Base-by-base conservation (phyloP, 2,797 vertebrate genomes). In the Pempheris klunzingeri region DNA sequence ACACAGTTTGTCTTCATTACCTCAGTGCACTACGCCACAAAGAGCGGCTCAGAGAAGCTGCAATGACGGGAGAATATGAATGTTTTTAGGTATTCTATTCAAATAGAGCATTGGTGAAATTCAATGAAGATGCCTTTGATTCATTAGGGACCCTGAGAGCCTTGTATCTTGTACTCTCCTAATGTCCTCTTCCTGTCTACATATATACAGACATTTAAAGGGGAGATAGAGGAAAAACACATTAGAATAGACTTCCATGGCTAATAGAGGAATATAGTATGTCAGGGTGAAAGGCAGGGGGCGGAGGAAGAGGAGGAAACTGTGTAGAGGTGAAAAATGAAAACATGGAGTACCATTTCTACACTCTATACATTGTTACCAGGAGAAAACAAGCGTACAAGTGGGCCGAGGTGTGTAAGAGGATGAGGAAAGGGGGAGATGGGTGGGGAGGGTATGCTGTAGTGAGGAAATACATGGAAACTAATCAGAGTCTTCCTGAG, bases 401-500 rank as follows among this genome's bases (percentile, higher is more conserved):
- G 36, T 30, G 69, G 66, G 49, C 43, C 0, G 54, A 71, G 82
- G 69, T 68, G 66, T 73, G 66, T 77, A 7, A 73, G 67, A 80
- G 79, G 68, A 83, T 83, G 80, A 85, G 80, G 85, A 88, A 83
- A 18, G 61, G 65, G 57, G 58, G 32, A 58, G 52, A n/a, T 62
- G 80, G 81, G 77, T 73, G 81, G 79, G 69, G 80, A 47, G 83
- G 82, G 81, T 70, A 22, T 46, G 64, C 59, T 63, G 71, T 60
- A 69, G 63, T 52, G 72, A 84, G 67, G 76, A 87, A 91, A 66
- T 87, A 77, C 83, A 84, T 65, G 80, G 70, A 84, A 85, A 80
- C 86, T 91, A 94, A 94, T 95, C 77, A 92, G 87, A 70, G 85
- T 90, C 90, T 94, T 95, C 94, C 94, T 94, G 92, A 77, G 85